phyloP scores from a whole-genome alignment of 2,888 invertebrate genomes.

The Oligia fasciuncula region DNA sequence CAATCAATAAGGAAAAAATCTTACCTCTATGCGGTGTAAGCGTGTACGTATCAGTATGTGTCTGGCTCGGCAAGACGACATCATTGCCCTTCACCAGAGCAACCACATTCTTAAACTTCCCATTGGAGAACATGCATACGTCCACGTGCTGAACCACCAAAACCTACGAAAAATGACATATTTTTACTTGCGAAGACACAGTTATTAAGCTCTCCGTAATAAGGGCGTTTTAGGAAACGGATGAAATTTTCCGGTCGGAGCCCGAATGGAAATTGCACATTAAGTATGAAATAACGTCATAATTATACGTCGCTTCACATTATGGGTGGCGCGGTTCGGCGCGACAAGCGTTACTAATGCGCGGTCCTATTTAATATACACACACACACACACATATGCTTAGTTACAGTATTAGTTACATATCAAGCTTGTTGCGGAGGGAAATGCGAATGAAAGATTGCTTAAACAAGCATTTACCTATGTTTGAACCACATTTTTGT shows the following conservation, averaged over 20 bases:
- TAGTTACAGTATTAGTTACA: conserved; percentile 19
- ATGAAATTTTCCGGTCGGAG: conserved; percentile 31
- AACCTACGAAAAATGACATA: conserved; percentile 87
- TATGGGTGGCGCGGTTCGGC: conserved; percentile 26
- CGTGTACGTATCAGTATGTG: conserved; percentile 91
- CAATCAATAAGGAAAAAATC: conserved; percentile 8
- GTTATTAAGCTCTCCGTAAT: conserved; percentile 25
- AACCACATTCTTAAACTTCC: conserved; percentile 98
- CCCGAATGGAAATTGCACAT: conserved; percentile 56
- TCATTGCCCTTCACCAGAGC: conserved; percentile 91
- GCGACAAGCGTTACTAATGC: conserved; percentile 46
- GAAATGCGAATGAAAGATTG: background rate
- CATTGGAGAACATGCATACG: conserved; percentile 98
- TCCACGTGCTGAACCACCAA: conserved; percentile 97
- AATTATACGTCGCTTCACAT: conserved; percentile 55
- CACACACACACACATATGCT: too few relatives aligned
- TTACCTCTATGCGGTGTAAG: conserved; percentile 92
- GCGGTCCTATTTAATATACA: conserved; percentile 31
- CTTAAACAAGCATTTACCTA: background rate
- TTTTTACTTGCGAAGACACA: background rate
- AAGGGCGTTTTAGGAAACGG: conserved; percentile 27
- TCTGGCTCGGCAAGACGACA: conserved; percentile 92
- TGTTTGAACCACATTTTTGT: background rate
- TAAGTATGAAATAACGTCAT: conserved; percentile 49
- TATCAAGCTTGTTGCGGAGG: conserved; percentile 9